Conservation (phyloP, 2,888 invertebrate genomes). For the Caenorhabditis virilis region DNA sequence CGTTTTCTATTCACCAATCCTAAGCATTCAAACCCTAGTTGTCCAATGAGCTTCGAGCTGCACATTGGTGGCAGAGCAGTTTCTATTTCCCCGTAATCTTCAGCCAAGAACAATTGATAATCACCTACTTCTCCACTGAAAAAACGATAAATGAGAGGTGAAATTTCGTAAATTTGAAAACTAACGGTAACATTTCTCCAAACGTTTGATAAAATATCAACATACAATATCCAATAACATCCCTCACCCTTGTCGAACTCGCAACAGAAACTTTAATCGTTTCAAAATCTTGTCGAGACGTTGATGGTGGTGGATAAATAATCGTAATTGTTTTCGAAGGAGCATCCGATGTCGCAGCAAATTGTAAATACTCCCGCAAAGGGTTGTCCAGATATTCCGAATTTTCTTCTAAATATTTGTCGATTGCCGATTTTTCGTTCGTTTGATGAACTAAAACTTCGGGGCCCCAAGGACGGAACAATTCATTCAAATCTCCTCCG, state of each 20-base stretch:
- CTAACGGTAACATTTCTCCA: constrained; percentile 18
- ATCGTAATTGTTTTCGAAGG: constrained; percentile 28
- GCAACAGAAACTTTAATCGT: constrained; percentile 10
- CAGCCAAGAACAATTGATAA: constrained; percentile 47
- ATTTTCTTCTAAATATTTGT: constrained; percentile 25
- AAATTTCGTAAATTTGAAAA: background rate
- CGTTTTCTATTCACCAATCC: constrained; percentile 15
- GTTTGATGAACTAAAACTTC: too few relatives aligned
- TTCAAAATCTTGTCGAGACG: background rate
- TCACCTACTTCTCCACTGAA: constrained; percentile 40
- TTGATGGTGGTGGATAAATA: constrained; percentile 12
- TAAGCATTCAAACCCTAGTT: constrained; percentile 38
- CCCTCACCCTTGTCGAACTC: constrained; percentile 26
- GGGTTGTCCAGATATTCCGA: constrained; percentile 24
- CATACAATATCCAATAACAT: constrained; percentile 36
- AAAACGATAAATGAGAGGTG: background rate
- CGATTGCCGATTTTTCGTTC: constrained; percentile 23
- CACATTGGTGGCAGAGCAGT: constrained; percentile 45
- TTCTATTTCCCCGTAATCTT: constrained; percentile 51
- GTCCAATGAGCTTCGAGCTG: constrained; percentile 41
- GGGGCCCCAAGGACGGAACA: too few relatives aligned
- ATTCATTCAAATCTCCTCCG: constrained; percentile 18
- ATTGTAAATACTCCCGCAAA: constrained; percentile 29
- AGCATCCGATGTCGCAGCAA: constrained; percentile 15
- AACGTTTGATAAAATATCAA: constrained; percentile 21